Conservation (phyloP, 2,888 invertebrate species). For the Lutraria lutraria region DNA sequence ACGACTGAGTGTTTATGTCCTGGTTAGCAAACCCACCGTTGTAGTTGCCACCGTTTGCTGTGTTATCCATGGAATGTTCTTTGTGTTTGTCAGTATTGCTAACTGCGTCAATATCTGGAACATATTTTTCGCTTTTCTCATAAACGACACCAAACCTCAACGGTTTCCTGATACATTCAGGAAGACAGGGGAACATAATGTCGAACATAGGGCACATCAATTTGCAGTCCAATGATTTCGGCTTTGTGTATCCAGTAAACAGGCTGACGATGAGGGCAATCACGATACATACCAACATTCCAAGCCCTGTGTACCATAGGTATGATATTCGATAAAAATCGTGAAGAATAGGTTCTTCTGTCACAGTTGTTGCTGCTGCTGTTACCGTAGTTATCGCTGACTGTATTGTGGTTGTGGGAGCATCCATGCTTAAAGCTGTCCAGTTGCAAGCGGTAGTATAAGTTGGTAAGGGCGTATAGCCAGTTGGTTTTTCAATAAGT, state of each 20-base stretch:
- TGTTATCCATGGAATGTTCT: background rate
- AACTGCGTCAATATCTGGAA: background rate
- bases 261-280: constrained; percentile 70
- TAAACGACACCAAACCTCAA: constrained; percentile 64
- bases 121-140: constrained; percentile 35
- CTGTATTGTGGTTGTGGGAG: constrained; percentile 5
- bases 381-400: constrained; percentile 9
- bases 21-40: background rate
- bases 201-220: constrained; percentile 68
- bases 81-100: background rate
- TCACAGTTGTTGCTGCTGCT: constrained; percentile 23
- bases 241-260: constrained; percentile 65
- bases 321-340: constrained; percentile 74
- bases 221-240: constrained; percentile 47
- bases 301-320: constrained; percentile 72
- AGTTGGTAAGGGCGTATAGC: constrained; percentile 33
- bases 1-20: background rate
- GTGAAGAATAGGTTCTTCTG: constrained; percentile 52
- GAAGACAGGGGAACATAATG: constrained; percentile 63
- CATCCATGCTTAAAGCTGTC: constrained; percentile 35
- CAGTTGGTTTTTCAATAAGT: constrained; percentile 51
- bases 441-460: constrained; percentile 54
- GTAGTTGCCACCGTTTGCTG: background rate
- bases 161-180: constrained; percentile 58
- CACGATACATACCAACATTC: constrained; percentile 64